A percentile compares a stretch with the other conserved stretches of the same genome.
Conservation (phyloP, 2,797 vertebrate species). For the Synaphobranchus kaupii region DNA sequence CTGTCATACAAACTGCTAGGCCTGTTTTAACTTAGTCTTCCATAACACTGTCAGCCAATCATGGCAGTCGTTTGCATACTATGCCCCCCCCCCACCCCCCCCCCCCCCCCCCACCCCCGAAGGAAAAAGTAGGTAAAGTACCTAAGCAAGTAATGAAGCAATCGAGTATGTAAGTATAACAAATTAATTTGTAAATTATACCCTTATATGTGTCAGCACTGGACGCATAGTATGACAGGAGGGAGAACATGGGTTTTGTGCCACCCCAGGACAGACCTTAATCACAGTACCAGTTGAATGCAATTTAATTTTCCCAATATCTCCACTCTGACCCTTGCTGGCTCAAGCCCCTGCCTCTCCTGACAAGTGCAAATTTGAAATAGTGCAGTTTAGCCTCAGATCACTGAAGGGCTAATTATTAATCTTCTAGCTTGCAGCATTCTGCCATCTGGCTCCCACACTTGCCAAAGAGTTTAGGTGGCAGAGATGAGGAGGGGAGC, state of each 20-base stretch:
- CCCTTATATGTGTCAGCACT: not conserved
- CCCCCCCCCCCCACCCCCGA: no score
- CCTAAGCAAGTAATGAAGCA: not conserved
- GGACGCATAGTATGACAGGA: not conserved
- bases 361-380: slow-evolving; percentile 38
- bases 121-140: no score
- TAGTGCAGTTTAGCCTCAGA: slow-evolving; percentile 33
- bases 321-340: slow-evolving; percentile 19
- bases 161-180: no score
- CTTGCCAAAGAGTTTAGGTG: slow-evolving; percentile 9
- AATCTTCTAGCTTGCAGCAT: slow-evolving; percentile 29
- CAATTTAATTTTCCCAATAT: slow-evolving; percentile 16
- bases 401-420: slow-evolving; percentile 40
- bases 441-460: slow-evolving; percentile 27
- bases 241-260: not conserved
- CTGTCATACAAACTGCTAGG: not conserved
- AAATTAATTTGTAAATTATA: not conserved
- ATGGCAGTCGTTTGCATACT: not conserved
- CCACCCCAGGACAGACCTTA: not conserved
- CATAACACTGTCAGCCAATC: not conserved
- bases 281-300: slow-evolving; percentile 9
- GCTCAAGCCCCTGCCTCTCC: not conserved
- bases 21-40: not conserved
- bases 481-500: not conserved
- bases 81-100: no score